These are phyloP conservation scores for Adoxophyes honmai DNA, from an alignment of 1,140 invertebrate species.

Conservation along the genomic window DNA sequence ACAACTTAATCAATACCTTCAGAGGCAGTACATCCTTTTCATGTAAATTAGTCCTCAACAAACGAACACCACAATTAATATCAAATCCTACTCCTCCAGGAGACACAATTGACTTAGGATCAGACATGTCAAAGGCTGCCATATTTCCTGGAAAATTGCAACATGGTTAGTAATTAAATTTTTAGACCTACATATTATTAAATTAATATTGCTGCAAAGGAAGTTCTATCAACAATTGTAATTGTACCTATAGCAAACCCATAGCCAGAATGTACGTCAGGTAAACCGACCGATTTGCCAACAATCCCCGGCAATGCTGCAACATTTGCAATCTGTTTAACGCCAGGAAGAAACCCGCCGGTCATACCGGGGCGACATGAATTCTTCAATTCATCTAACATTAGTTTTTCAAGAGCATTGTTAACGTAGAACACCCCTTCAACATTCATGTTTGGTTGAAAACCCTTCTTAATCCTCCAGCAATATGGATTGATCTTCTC, in stretches of 20 bases:
- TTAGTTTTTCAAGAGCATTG: slow-evolving; percentile 92
- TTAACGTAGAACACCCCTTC: slow-evolving; percentile 99
- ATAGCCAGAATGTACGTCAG: slow-evolving; percentile 99
- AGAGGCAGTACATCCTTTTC: slow-evolving; percentile 97
- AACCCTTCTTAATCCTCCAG: slow-evolving; percentile 99
- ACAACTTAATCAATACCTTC: slow-evolving; percentile 79
- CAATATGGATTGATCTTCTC: slow-evolving; percentile 91
- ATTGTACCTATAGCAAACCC: slow-evolving; percentile 96
- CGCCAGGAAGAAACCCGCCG: slow-evolving; percentile 98
- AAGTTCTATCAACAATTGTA: slow-evolving; percentile 10
- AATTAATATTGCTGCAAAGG: background rate
- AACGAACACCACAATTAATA: slow-evolving; percentile 98
- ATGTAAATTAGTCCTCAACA: slow-evolving; percentile 96
- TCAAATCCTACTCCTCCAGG: slow-evolving; percentile 99
- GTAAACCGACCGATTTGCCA: slow-evolving; percentile 92
- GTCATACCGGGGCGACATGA: slow-evolving; percentile 91
- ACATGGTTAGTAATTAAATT: too few species aligned
- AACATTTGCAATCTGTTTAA: slow-evolving; percentile 99
- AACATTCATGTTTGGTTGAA: slow-evolving; percentile 99
- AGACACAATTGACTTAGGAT: slow-evolving; percentile 96
- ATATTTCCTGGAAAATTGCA: slow-evolving; percentile 89
- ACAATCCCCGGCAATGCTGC: slow-evolving; percentile 99
- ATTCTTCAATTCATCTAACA: slow-evolving; percentile 98
- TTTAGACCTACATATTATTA: too few species aligned
- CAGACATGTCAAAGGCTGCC: slow-evolving; percentile 98